Base-by-base conservation (phyloP, 1,140 invertebrate species). In the Drosophila prosaltans region DNA sequence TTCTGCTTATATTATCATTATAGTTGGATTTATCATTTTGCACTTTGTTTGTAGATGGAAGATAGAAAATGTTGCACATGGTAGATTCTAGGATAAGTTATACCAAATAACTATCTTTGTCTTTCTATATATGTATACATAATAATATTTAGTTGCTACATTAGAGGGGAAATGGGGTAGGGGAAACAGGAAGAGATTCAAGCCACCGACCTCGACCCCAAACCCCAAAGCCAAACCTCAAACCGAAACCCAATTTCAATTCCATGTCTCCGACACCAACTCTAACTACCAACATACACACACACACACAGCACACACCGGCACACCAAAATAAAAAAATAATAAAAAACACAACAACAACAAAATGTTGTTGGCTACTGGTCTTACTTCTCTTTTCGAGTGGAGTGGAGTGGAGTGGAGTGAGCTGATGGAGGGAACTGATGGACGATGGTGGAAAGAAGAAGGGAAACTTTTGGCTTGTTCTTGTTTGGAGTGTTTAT, bases 291-390 rank as follows among this genome's bases (percentile, higher is more conserved):
- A 51, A 51, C 21, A 51, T 24, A 51, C 24, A 51, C 21, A 26
- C 6, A 24, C 51, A 40, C 45, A 9, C 32, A 51, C 40, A 78
- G 36, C 51, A 65, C 32, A 36, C 8, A 59, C 6, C 32, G 32
- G 32, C 32, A 36, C 32, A 39, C 66, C n/a, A 60, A 58, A 72
- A 65, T 16, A 16, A 16, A 16, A 16, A 16, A 16, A 16, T 0
- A 16, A 16, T 16, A 16, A 16, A 16, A 16, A 16, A 16, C 16
- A 51, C 3, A 16, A 41, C 64, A 74, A 72, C 68, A 75, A 77
- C 69, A 76, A 85, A 69, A 51, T 51, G 21, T 51, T 84, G 82
- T 80, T 88, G 76, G 84, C 82, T 86, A 86, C 82, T 88, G 82
- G 82, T 86, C 82, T 86, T 86, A 88, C 83, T 69, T 75, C 71